A percentile compares a stretch with the other conserved stretches of the same genome.
Evolutionary conservation across 2,888 invertebrate genomes (phyloP).

Genomic region (Drosophila sordidula): DNA sequence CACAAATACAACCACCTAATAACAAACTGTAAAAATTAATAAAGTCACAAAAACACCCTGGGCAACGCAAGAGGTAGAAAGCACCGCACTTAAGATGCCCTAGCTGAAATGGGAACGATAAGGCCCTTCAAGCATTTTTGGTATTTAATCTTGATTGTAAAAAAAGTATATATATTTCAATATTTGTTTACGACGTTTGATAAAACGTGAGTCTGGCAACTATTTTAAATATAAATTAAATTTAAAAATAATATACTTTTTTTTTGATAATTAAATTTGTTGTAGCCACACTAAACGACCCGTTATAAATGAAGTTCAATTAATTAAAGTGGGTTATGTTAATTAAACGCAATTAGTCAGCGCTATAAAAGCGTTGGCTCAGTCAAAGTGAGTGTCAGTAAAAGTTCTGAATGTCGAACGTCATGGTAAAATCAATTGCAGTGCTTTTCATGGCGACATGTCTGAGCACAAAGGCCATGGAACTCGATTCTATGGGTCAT

Average conservation of each 20-base stretch:
- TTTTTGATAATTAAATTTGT: too few relatives aligned
- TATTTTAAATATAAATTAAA: not conserved
- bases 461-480: not conserved
- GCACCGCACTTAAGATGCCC: conserved; percentile 31
- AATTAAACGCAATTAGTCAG: conserved; percentile 35
- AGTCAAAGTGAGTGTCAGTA: conserved; percentile 20
- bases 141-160: not conserved
- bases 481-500: not conserved
- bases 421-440: conserved; percentile 12
- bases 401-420: conserved; percentile 12
- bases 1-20: conserved; percentile 40
- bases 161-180: not conserved
- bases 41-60: conserved; percentile 15
- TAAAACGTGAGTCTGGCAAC: not conserved
- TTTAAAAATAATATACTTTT: too few relatives aligned
- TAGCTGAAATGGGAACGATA: not conserved
- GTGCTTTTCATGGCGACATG: not conserved
- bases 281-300: not conserved
- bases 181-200: too few relatives aligned
- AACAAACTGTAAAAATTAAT: conserved; percentile 59
- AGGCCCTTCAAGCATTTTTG: not conserved
- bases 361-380: conserved; percentile 36
- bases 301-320: not conserved
- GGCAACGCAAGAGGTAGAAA: not conserved
- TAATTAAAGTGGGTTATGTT: conserved; percentile 24